A percentile compares a stretch with the other conserved stretches of the same genome.
Conservation (phyloP, 2,797 vertebrate species). For the Acipenser transmontanus region DNA sequence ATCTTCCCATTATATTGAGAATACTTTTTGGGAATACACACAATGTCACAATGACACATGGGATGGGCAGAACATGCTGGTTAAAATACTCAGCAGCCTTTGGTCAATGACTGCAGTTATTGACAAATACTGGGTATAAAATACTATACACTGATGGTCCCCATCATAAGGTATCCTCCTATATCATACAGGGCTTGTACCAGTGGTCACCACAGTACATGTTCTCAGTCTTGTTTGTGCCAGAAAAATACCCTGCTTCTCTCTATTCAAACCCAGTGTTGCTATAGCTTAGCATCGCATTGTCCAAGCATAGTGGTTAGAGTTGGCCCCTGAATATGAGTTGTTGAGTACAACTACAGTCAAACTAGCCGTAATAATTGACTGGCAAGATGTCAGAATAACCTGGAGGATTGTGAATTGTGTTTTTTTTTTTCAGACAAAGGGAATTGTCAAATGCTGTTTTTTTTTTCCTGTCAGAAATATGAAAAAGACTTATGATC, state of each 20-base stretch:
- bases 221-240: neutral
- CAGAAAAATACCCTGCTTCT: slow-evolving; percentile 21
- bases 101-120: neutral
- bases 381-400: slow-evolving; percentile 40
- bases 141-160: neutral
- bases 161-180: slow-evolving; percentile 10
- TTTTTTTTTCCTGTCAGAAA: no score
- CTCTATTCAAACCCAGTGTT: slow-evolving; percentile 26
- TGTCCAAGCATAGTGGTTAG: slow-evolving; percentile 64
- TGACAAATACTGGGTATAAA: slow-evolving; percentile 5
- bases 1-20: neutral
- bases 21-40: neutral
- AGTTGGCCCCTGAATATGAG: slow-evolving; percentile 64
- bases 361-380: slow-evolving; percentile 47
- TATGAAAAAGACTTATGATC: no score
- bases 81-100: slow-evolving; percentile 19
- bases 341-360: slow-evolving; percentile 48
- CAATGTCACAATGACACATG: neutral
- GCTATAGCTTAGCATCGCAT: slow-evolving; percentile 9
- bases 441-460: no score
- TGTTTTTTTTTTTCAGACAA: no score
- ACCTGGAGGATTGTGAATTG: no score
- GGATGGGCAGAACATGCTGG: slow-evolving; percentile 7
- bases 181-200: slow-evolving; percentile 16
- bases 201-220: slow-evolving; percentile 20